A percentile compares a stretch with the other conserved stretches of the same genome.
These are phyloP conservation scores for Folsomia manolachei DNA, from an alignment of 2,888 invertebrate species.

Conservation along the genomic window DNA sequence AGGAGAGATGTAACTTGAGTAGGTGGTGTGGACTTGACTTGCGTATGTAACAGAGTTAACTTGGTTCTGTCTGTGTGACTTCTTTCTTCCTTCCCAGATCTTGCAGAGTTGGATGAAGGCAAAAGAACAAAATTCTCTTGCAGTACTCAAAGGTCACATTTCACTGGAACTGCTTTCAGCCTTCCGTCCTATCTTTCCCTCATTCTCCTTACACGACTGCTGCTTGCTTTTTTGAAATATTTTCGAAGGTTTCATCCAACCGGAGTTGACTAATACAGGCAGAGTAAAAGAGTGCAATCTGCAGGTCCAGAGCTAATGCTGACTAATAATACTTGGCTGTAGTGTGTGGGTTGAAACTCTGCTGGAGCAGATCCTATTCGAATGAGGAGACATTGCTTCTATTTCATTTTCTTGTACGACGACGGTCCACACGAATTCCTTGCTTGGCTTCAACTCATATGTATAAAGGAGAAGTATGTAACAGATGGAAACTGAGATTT, in stretches of 20 bases:
- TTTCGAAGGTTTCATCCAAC: not conserved
- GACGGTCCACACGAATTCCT: not conserved
- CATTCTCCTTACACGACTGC: no score
- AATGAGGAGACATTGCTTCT: not conserved
- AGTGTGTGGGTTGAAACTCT: not conserved
- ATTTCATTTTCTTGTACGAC: not conserved
- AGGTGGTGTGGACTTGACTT: not conserved
- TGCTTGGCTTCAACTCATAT: not conserved
- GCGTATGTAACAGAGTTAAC: not conserved
- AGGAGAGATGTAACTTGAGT: not conserved
- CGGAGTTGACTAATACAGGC: not conserved
- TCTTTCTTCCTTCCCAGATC: no score
- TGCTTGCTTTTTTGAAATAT: not conserved
- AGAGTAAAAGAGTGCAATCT: not conserved
- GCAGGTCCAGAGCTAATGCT: not conserved
- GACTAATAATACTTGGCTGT: not conserved
- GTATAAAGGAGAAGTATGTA: conserved; percentile 20
- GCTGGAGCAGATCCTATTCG: not conserved
- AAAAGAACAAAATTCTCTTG: not conserved
- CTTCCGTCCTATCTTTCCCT: not conserved
- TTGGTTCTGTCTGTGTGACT: no score
- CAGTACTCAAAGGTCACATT: not conserved
- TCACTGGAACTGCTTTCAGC: not conserved
- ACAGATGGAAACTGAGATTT: conserved; percentile 48
- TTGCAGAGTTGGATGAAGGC: not conserved